Evolutionary conservation across 2,888 invertebrate genomes (phyloP), one percentile per base, ranked within the genome.

Genomic region (Crioceris asparagi): DNA sequence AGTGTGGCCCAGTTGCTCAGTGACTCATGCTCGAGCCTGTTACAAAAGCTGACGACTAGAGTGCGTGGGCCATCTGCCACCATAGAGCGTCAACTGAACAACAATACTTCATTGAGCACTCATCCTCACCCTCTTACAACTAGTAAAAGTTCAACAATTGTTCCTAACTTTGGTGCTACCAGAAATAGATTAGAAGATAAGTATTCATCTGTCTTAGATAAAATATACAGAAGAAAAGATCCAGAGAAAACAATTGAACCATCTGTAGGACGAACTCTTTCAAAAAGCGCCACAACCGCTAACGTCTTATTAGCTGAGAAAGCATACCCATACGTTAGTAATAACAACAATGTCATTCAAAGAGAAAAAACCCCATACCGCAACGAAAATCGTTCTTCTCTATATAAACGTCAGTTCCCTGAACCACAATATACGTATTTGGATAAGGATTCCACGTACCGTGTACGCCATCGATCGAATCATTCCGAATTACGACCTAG

Each of bases 1-100:
- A 87, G 86, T 67, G 85, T 90, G 52, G 82, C 86, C 47, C 88
- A 90, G 65, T 69, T 90, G 55, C 69, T 90, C 52, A 82, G 81
- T 51, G 88, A 90, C 61, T 86, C 87, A 52, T 90, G 86, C 66
- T 83, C 84, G 56, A 88, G 77, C 66, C 72, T 90, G 49, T 73
- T 90, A 54, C 86, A 86, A 60, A 74, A 86, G 49, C 70, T 90
- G 54, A 72, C 76, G 6, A 81, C 79, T 21, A 74, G 82, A 46
- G 75, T 75, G 32, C 75, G 87, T 44, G 83, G 83, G 32, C 84
- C 85, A 26, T 85, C 85, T 34, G 78, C 67, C 6, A 57, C 61
- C 4, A 48, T 50, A 25, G 66, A 66, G 65, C 53, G 66, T 59
- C 49, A 48, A 21, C 41, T 54, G 17, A 25, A 11, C 23, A 33